Evolutionary conservation across 2,113 vertebrate species (phyloP).

Genomic region (Diadophis punctatus): DNA sequence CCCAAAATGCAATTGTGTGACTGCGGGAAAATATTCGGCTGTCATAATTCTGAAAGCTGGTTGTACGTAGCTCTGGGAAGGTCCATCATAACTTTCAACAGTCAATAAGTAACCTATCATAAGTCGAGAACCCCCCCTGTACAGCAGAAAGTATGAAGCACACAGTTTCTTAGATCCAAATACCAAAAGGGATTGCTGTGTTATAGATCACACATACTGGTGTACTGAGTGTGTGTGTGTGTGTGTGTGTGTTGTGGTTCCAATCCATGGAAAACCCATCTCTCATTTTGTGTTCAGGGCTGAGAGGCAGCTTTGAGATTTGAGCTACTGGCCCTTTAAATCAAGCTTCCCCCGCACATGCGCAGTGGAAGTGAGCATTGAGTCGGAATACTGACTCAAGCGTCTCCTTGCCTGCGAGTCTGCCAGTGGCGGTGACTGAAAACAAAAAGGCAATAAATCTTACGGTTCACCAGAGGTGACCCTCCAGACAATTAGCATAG

Average conservation of each 20-base stretch:
- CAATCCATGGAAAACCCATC: not conserved
- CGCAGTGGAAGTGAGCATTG: not conserved
- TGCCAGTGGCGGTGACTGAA: conserved; percentile 5
- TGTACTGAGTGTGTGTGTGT: not conserved
- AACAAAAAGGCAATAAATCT: not conserved
- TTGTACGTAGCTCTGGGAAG: not conserved
- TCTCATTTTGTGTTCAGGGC: too few relatives aligned
- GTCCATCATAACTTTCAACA: not conserved
- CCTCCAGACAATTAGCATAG: not conserved
- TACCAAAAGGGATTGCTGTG: not conserved
- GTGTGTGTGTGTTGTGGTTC: not conserved
- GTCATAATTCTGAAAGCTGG: not conserved
- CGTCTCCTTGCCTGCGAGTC: not conserved
- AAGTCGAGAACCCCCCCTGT: not conserved
- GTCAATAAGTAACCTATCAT: not conserved
- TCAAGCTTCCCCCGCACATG: not conserved
- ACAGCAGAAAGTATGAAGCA: not conserved
- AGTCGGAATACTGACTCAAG: not conserved
- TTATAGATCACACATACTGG: not conserved
- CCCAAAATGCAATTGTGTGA: not conserved
- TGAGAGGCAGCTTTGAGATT: not conserved
- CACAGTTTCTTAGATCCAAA: not conserved
- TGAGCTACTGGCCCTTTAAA: not conserved
- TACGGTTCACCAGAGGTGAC: not conserved
- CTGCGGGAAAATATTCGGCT: not conserved